A percentile compares a stretch with the other conserved stretches of the same genome.
Conservation (phyloP, 1,140 invertebrate genomes). For the Drosophila nannoptera region DNA sequence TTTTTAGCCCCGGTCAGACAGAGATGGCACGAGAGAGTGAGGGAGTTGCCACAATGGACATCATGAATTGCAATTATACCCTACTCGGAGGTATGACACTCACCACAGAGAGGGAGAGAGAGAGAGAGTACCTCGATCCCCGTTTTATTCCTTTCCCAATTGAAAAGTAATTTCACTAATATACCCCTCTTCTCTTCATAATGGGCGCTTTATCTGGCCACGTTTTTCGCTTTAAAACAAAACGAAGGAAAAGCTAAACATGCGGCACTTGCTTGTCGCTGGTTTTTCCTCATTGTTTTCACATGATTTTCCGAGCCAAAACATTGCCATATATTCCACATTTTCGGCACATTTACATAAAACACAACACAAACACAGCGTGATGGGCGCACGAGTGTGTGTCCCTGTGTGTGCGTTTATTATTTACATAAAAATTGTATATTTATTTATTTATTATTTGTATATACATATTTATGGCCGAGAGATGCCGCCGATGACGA, state of each 20-base stretch:
- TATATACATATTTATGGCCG: slow-evolving; percentile 37
- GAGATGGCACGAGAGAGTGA: not conserved
- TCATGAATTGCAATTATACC: too few relatives aligned
- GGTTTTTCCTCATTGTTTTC: slow-evolving; percentile 56
- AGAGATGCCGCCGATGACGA: slow-evolving; percentile 27
- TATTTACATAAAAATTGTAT: slow-evolving; percentile 51
- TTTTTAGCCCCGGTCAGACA: slow-evolving; percentile 21
- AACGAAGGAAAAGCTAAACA: slow-evolving; percentile 17
- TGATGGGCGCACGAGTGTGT: too few relatives aligned
- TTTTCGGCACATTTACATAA: slow-evolving; percentile 41
- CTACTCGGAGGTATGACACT: too few relatives aligned
- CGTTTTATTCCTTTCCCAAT: too few relatives aligned
- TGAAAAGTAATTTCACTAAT: too few relatives aligned
- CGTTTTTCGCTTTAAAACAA: slow-evolving; percentile 17
- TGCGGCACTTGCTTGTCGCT: slow-evolving; percentile 31
- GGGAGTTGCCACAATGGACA: not conserved
- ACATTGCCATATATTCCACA: slow-evolving; percentile 38
- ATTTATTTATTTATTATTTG: slow-evolving; percentile 53
- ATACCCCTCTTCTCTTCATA: too few relatives aligned
- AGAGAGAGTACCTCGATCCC: too few relatives aligned
- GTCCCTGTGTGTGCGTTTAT: slow-evolving; percentile 26
- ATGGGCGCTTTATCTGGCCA: too few relatives aligned
- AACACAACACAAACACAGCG: too few relatives aligned
- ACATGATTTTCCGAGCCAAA: slow-evolving; percentile 49
- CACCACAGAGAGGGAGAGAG: too few relatives aligned